Percentiles rank a stretch among this genome's conserved stretches.
These are phyloP conservation scores for Sinopyrophorus schimmeli DNA, from an alignment of 2,888 invertebrate genomes.

Conservation along the genomic window DNA sequence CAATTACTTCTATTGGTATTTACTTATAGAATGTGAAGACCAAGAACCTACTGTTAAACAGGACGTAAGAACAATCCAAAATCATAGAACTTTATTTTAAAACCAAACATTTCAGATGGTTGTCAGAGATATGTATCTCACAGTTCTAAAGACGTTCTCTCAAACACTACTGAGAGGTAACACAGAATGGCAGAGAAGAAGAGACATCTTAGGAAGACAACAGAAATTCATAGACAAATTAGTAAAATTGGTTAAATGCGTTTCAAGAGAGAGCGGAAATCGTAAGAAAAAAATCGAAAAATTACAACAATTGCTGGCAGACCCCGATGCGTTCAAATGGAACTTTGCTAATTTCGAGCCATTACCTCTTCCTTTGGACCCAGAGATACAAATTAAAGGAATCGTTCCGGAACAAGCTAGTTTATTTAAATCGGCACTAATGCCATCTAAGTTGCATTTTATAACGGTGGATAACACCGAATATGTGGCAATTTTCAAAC, in stretches of 20 bases:
- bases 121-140: constrained; percentile 81
- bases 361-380: constrained; percentile 93
- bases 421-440: constrained; percentile 93
- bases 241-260: constrained; percentile 83
- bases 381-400: constrained; percentile 83
- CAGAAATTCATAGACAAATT: constrained; percentile 90
- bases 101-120: constrained; percentile 37
- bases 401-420: constrained; percentile 88
- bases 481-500: constrained; percentile 96
- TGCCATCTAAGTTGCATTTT: constrained; percentile 93
- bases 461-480: constrained; percentile 77
- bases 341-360: constrained; percentile 91
- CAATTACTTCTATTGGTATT: constrained; percentile 98
- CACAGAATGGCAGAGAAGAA: constrained; percentile 71
- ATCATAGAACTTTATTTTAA: background rate
- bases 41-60: constrained; percentile 72
- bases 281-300: constrained; percentile 90
- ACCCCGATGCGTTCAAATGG: constrained; percentile 78
- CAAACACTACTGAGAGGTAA: constrained; percentile 71
- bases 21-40: constrained; percentile 93
- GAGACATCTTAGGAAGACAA: constrained; percentile 79
- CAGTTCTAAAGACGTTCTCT: constrained; percentile 86
- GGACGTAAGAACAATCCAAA: too few relatives aligned
- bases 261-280: constrained; percentile 89
- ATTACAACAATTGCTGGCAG: constrained; percentile 80